A percentile compares a stretch with the other conserved stretches of the same genome.
Conservation (phyloP, 2,113 vertebrate genomes). For the Sorex araneus region DNA sequence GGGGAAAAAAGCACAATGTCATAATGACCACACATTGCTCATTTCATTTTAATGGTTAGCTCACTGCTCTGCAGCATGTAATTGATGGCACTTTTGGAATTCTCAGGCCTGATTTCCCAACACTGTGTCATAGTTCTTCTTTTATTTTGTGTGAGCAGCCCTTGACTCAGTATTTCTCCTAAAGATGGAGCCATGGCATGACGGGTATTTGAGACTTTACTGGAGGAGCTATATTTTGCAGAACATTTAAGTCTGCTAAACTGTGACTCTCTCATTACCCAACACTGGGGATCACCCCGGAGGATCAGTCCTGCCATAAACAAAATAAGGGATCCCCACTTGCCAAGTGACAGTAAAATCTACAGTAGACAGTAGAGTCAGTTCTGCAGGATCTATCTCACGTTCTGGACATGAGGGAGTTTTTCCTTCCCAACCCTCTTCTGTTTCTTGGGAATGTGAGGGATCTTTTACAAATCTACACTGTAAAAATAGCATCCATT, state of each 20-base stretch:
- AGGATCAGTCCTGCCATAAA: slow-evolving; percentile 48
- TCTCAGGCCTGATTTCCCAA: neutral
- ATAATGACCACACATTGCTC: neutral
- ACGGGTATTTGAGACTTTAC: neutral
- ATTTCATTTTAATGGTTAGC: neutral
- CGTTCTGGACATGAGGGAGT: neutral
- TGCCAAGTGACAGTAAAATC: slow-evolving; percentile 51
- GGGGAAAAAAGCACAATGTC: neutral
- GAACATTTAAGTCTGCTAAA: slow-evolving; percentile 50
- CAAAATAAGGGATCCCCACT: slow-evolving; percentile 18
- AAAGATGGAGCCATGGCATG: neutral
- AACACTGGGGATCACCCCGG: neutral
- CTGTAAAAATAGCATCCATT: neutral
- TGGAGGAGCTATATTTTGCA: neutral
- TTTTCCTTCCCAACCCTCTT: neutral
- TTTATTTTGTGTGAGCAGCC: neutral
- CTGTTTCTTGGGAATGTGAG: neutral
- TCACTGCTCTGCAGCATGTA: neutral
- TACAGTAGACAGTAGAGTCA: slow-evolving; percentile 30
- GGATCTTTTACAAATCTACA: neutral
- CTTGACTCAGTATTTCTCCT: slow-evolving; percentile 15
- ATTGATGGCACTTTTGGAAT: neutral
- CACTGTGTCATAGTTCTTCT: neutral
- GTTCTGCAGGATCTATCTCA: neutral
- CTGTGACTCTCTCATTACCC: slow-evolving; percentile 12